A percentile compares a stretch with the other conserved stretches of the same genome.
phyloP scores from a whole-genome alignment of 2,113 vertebrate species.

The Microtus montanus region DNA sequence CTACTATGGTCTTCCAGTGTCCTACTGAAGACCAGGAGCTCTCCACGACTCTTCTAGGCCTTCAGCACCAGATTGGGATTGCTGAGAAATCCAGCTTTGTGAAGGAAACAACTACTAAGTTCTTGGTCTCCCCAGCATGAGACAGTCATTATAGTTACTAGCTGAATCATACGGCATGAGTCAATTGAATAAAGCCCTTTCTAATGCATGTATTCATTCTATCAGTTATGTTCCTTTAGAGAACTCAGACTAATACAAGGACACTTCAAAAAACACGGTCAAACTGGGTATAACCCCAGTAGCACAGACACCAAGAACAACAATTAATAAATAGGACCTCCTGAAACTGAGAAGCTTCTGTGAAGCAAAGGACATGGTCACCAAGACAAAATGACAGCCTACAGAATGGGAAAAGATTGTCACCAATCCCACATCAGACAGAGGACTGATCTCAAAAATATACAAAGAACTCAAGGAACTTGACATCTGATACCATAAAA shows the following conservation, averaged over 20 bases:
- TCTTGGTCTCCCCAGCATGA: neutral
- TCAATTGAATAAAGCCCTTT: neutral
- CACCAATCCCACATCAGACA: too few relatives aligned
- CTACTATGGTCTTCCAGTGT: neutral
- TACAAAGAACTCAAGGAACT: too few relatives aligned
- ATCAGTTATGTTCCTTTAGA: neutral
- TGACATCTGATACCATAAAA: too few relatives aligned
- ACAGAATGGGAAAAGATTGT: too few relatives aligned
- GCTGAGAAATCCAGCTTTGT: neutral
- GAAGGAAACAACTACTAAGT: neutral
- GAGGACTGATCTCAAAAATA: too few relatives aligned
- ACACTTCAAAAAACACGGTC: neutral
- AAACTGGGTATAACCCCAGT: neutral
- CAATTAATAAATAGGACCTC: too few relatives aligned
- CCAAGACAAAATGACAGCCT: too few relatives aligned
- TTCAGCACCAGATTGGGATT: neutral
- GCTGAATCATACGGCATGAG: neutral
- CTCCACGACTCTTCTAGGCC: neutral
- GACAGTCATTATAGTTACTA: neutral
- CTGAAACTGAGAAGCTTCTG: too few relatives aligned
- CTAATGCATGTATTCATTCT: neutral
- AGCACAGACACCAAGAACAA: too few relatives aligned
- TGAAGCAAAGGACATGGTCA: too few relatives aligned
- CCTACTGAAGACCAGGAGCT: neutral
- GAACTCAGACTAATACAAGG: neutral